Base-by-base conservation (phyloP, 1,140 invertebrate species). In the Alviniconcha marisindica region DNA sequence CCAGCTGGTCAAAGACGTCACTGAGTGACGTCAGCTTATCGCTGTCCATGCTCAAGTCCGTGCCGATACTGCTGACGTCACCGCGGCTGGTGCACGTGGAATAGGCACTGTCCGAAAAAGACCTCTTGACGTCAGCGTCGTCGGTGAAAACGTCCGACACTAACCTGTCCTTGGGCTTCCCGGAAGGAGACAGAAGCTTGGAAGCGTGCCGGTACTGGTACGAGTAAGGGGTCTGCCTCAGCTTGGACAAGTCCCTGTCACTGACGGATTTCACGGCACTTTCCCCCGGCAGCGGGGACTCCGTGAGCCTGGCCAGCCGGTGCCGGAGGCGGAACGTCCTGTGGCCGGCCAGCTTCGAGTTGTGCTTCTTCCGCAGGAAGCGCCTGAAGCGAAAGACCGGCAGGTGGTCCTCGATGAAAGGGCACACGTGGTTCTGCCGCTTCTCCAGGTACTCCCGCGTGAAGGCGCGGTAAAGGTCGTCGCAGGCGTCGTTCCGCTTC, bases 301-400 rank as follows among this genome's bases (percentile, higher is more conserved):
- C 84, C 10, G 84, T 38, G 1, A 85, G 56, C 31, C 80, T 82
- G 40, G 44, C 66, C n/a, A 85, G 44, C 31, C n/a, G 36, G 63
- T 56, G 81, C 2, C 81, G 80, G 31, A 85, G 60, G 5, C 81
- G 38, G 31, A 85, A 48, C 24, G 71, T 38, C 36, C 69, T 82
- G 36, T 54, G 33, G 2, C 81, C 81, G 21, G 82, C 82, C 56
- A 78, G 54, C n/a, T 81, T 69, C 28, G 69, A 78, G 60, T 77
- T 78, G 76, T 85, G 84, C 18, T 77, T 79, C 71, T 83, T 85
- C 77, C 69, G 80, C 40, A 85, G 36, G 84, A 63, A 85, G 28
- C 81, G 81, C 60, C 83, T 85, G 81, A 85, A 85, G 10, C 84
- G 38, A 44, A 80, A 80, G 1, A 69, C 54, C 5, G 51, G 42